A percentile compares a stretch with the other conserved stretches of the same genome.
Evolutionary conservation across 2,797 vertebrate genomes (phyloP).

Genomic region (Enteromius radiatus): DNA sequence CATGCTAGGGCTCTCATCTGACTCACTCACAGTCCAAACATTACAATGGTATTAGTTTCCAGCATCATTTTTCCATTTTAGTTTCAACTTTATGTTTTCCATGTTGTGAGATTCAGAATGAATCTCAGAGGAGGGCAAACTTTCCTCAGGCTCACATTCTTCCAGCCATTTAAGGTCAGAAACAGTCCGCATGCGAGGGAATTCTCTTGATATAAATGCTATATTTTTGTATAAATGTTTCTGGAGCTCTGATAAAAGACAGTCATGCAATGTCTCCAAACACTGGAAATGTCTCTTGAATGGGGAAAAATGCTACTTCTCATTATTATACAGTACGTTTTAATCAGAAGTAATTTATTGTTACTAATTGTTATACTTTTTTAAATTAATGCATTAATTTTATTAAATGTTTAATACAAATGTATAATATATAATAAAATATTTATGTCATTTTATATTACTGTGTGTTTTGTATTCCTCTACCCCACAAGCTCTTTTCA

Average conservation of each 20-base stretch:
- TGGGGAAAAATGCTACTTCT: neutral
- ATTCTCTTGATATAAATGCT: neutral
- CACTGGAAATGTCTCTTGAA: neutral
- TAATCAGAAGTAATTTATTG: neutral
- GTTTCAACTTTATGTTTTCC: neutral
- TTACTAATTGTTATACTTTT: neutral
- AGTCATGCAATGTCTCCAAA: neutral
- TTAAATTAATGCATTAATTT: neutral
- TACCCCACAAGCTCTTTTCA: neutral
- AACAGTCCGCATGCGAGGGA: neutral
- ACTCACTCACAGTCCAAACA: conserved; percentile 50
- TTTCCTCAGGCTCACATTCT: neutral
- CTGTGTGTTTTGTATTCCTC: neutral
- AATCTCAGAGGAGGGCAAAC: neutral
- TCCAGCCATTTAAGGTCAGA: neutral
- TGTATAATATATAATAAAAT: neutral
- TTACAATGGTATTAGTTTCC: conserved; percentile 43
- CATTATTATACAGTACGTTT: neutral
- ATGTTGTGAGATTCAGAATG: neutral
- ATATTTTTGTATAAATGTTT: neutral
- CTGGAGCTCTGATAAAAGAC: neutral
- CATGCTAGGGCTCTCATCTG: conserved; percentile 3
- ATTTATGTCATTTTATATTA: neutral
- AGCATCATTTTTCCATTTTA: neutral
- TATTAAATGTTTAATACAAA: neutral